Evolutionary conservation across 2,113 vertebrate species (phyloP).

Genomic region (Dicrurus megarhynchus): DNA sequence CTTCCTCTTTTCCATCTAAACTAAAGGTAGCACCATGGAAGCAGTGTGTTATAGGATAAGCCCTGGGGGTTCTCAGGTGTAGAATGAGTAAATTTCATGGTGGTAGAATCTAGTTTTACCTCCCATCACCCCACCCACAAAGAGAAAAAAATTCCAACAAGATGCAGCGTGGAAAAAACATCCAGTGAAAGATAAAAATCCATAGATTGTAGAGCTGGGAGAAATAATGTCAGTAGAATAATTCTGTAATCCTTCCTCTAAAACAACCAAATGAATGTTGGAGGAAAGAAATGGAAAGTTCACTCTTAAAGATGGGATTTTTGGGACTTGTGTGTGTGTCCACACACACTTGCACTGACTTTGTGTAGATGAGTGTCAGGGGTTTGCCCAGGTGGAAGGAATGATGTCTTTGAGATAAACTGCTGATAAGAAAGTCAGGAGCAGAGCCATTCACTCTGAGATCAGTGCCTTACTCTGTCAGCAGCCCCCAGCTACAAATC

Average conservation of each 20-base stretch:
- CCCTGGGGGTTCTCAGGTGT: constrained; percentile 17
- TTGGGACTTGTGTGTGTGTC: too few relatives aligned
- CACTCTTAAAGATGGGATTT: background rate
- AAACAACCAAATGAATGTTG: background rate
- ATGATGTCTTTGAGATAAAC: background rate
- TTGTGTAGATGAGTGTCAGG: background rate
- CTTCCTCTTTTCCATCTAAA: background rate
- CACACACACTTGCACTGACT: background rate
- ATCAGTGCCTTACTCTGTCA: background rate
- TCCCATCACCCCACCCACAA: background rate
- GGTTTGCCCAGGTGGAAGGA: background rate
- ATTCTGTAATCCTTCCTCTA: background rate
- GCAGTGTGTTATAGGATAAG: background rate
- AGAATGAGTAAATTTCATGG: background rate
- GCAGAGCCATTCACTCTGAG: background rate
- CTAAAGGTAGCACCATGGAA: background rate
- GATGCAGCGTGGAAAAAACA: background rate
- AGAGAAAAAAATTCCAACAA: background rate
- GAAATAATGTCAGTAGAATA: background rate
- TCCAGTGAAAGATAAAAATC: background rate
- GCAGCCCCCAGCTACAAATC: background rate
- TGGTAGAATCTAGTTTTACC: background rate
- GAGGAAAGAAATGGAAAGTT: background rate
- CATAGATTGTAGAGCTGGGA: background rate
- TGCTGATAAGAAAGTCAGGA: background rate